Conservation (phyloP, 2,888 invertebrate genomes). For the Ennomos fuscantarius region DNA sequence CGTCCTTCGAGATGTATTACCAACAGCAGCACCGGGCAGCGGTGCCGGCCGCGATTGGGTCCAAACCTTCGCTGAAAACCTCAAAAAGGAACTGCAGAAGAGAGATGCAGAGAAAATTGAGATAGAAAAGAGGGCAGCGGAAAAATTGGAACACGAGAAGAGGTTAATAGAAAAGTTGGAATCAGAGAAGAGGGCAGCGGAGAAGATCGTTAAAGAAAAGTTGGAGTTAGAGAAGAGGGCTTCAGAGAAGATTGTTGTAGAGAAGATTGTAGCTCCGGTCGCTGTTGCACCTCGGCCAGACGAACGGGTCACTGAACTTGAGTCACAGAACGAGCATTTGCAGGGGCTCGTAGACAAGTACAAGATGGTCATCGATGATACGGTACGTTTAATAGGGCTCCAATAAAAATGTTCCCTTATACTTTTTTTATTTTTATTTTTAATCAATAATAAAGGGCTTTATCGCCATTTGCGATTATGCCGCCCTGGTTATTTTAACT, state of each 20-base stretch:
- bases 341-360: constrained; percentile 88
- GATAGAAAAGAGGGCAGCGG: constrained; percentile 6
- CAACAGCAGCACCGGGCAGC: constrained; percentile 55
- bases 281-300: constrained; percentile 42
- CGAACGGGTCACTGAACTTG: constrained; percentile 75
- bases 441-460: too few species aligned
- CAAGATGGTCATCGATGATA: constrained; percentile 90
- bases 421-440: too few species aligned
- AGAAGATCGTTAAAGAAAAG: constrained; percentile 31
- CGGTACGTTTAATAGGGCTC: constrained; percentile 81
- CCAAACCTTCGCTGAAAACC: constrained; percentile 64
- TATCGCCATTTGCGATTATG: too few species aligned
- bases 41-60: constrained; percentile 60
- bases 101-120: constrained; percentile 27
- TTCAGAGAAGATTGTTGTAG: constrained; percentile 23
- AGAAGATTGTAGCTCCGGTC: constrained; percentile 14
- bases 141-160: constrained; percentile 41
- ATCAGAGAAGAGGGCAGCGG: constrained; percentile 37
- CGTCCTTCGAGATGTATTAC: constrained; percentile 64
- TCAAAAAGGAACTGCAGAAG: constrained; percentile 56
- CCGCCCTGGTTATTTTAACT: too few species aligned
- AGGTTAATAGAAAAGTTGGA: constrained; percentile 36
- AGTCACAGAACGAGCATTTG: constrained; percentile 86
- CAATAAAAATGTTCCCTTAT: too few species aligned
- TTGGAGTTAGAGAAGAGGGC: constrained; percentile 39